A percentile compares a stretch with the other conserved stretches of the same genome.
phyloP scores from a whole-genome alignment of 2,888 invertebrate genomes.

The Eumacrocentrus americanus region DNA sequence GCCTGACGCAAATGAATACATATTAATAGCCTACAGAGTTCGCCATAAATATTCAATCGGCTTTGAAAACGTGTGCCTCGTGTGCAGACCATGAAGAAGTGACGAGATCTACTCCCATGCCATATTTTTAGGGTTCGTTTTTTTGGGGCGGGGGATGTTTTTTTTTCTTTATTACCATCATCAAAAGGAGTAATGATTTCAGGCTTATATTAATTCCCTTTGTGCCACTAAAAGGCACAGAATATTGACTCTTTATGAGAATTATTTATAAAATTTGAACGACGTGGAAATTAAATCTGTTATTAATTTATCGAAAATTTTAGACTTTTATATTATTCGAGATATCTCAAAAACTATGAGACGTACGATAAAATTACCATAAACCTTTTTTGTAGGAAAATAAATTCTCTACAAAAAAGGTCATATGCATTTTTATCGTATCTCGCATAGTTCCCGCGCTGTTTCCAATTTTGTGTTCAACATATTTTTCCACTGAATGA shows the following conservation, averaged over 20 bases:
- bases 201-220: background rate
- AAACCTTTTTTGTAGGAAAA: too few species aligned
- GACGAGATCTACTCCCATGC: background rate
- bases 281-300: too few species aligned
- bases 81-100: background rate
- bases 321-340: too few species aligned
- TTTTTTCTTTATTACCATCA: background rate
- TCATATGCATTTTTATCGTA: too few species aligned
- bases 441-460: too few species aligned
- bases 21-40: constrained; percentile 19
- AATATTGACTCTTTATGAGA: background rate
- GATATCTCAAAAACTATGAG: too few species aligned
- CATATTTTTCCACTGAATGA: too few species aligned
- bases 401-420: too few species aligned
- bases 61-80: background rate
- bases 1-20: constrained; percentile 19
- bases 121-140: background rate
- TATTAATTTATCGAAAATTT: too few species aligned
- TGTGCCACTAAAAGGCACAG: background rate
- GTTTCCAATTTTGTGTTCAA: too few species aligned
- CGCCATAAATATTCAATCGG: constrained; percentile 19
- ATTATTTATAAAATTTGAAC: background rate
- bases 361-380: too few species aligned
- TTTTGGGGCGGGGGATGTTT: too few species aligned
- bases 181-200: background rate